Base-by-base conservation (phyloP, 2,113 vertebrate species). In the Bujurquina vittata region DNA sequence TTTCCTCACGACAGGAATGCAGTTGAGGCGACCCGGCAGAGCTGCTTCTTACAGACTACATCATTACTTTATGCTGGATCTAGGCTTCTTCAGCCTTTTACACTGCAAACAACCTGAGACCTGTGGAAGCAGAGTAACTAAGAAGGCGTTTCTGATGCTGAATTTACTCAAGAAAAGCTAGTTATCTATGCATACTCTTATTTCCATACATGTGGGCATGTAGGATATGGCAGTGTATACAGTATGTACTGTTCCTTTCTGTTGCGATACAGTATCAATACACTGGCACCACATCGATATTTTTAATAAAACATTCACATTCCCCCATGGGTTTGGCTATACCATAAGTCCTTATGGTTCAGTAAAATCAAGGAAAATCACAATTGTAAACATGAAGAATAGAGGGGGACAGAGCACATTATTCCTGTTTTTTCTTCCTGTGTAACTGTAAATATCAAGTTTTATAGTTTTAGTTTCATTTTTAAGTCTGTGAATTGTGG, bases 1-100 rank as follows among this genome's bases (percentile, higher is more conserved):
- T 89, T 86, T 74, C 75, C 52, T 69, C 57, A 22, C 79, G 31
- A 57, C 65, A 37, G 46, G 58, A 79, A 75, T 74, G 37, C 59
- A 65, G 81, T 59, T 84, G 75, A 88, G 88, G 81, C 81, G 29
- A 14, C 88, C 14, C 86, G 80, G 87, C 83, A 69, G 81, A 86
- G 37, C 77, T 22, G 79, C 67, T 81, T 75, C 76, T 69, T 76
- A 58, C 69, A 52, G 59, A 79, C 67, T 40, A 73, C 78, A 26
- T 52, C 75, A 46, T 58, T 55, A 61, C 12, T 60, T 43, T 73
- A 57, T 73, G 81, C 79, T 86, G 88, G 7, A 15, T 90, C 31
- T 59, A 52, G 59, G 75, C 80, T 69, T 10, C 75, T 69, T 69
- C 61, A 33, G 26, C 67, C 46, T 26, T 72, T 72, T 54, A 55